phyloP scores from a whole-genome alignment of 2,888 invertebrate genomes.

The Trissolcus brochymenae region DNA sequence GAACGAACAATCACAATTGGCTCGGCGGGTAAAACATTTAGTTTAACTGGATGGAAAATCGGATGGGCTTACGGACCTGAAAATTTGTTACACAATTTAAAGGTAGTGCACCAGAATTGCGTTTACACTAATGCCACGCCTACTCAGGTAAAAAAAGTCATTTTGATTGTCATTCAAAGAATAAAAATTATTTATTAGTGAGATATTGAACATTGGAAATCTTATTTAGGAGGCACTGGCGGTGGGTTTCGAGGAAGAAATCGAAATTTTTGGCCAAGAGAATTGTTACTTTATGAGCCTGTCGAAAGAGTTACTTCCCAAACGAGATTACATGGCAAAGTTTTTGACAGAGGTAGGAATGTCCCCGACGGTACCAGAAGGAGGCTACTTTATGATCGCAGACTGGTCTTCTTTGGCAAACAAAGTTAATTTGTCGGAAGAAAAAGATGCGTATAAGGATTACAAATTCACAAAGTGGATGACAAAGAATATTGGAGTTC shows the following conservation, averaged over 20 bases:
- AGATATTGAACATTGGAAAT: conserved; percentile 1
- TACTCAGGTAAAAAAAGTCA: conserved; percentile 80
- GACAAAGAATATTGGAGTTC: conserved; percentile 92
- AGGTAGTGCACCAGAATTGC: conserved; percentile 95
- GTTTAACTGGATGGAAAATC: conserved; percentile 97
- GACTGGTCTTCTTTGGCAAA: conserved; percentile 89
- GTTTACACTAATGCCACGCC: conserved; percentile 95
- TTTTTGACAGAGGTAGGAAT: conserved; percentile 88
- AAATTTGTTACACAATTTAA: conserved; percentile 86
- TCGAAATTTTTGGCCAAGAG: conserved; percentile 81
- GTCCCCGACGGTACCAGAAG: conserved; percentile 94
- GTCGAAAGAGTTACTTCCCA: conserved; percentile 84
- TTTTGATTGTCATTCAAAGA: not conserved
- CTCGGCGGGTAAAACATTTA: conserved; percentile 98
- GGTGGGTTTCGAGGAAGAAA: conserved; percentile 90
- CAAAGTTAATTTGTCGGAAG: conserved; percentile 83
- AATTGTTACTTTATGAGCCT: conserved; percentile 91
- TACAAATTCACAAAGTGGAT: conserved; percentile 94
- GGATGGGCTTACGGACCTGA: conserved; percentile 98
- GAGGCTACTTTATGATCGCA: conserved; percentile 98
- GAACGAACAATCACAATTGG: conserved; percentile 97
- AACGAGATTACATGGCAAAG: conserved; percentile 88
- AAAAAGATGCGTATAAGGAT: conserved; percentile 87
- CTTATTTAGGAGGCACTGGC: conserved; percentile 90
- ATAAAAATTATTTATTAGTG: not conserved